Evolutionary conservation across 2,113 vertebrate species (phyloP).

Genomic region (Progne subis): DNA sequence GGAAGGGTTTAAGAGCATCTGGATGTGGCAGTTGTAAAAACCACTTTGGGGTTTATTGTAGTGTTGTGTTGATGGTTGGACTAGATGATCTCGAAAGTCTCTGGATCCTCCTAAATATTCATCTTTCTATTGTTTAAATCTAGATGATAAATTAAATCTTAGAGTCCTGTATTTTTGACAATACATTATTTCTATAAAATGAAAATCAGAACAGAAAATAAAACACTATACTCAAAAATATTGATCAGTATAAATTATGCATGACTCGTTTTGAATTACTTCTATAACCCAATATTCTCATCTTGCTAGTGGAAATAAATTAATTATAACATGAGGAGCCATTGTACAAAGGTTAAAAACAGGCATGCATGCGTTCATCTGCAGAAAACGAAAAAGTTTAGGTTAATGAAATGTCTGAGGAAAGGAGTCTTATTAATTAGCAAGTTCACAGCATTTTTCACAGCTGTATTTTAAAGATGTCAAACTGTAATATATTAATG

Average conservation of each 20-base stretch:
- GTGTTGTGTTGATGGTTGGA: neutral
- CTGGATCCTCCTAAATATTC: neutral
- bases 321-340: slow-evolving; percentile 45
- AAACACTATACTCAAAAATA: neutral
- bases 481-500: slow-evolving; percentile 33
- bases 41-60: neutral
- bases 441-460: slow-evolving; percentile 64
- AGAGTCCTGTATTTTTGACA: neutral
- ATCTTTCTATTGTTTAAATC: neutral
- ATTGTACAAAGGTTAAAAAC: slow-evolving; percentile 55
- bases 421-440: slow-evolving; percentile 60
- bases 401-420: slow-evolving; percentile 69
- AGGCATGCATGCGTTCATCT: slow-evolving; percentile 25
- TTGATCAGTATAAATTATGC: slow-evolving; percentile 26
- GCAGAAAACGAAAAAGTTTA: slow-evolving; percentile 51
- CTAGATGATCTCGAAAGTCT: neutral
- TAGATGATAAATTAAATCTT: neutral
- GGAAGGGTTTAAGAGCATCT: neutral
- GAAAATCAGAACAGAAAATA: slow-evolving; percentile 24
- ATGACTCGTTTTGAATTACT: slow-evolving; percentile 17
- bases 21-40: neutral
- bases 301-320: slow-evolving; percentile 32
- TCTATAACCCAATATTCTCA: neutral
- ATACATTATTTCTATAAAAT: neutral
- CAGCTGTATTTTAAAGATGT: slow-evolving; percentile 66